Evolutionary conservation across 2,113 vertebrate species (phyloP), one percentile per base, ranked within the genome.

Genomic region (Burhinus oedicnemus): DNA sequence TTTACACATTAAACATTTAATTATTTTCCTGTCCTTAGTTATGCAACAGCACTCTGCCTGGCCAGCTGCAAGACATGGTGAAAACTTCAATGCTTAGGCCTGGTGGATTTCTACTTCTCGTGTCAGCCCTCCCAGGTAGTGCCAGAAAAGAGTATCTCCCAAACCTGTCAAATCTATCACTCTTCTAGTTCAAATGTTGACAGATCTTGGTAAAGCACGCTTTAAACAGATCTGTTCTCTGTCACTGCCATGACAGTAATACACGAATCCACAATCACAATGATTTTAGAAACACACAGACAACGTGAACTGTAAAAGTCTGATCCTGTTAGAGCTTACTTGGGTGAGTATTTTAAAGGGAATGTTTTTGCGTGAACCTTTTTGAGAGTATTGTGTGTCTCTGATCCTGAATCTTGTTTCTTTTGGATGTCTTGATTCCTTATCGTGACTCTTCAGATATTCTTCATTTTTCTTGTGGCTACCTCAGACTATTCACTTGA

Each of bases 161-260:
- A 83, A 80, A 85, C 58, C 84, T 96, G 87, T 92, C 96, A 95
- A 45, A 91, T 94, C 82, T 44, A 93, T 97, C 96, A 94, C 93
- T 97, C 96, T 97, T 95, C 66, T 54, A 12, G 54, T 74, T 95
- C 92, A 91, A 91, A 94, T 45, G 66, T n/a, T 96, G 96, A 96
- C 96, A 94, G 54, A 71, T 57, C 90, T 65, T 62, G 80, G 88
- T 81, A 90, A 95, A 89, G 92, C 20, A 1, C 57, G 21, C 92
- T 89, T 90, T 75, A 84, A 97, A 95, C 69, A 92, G 92, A 92
- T 93, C 86, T 96, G 94, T 94, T 97, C 90, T 96, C 94, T 95
- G 95, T 97, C 95, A 94, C 91, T 94, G 87, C 80, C 72, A 30
- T 94, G 95, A 83, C 92, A 96, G 68, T 83, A 97, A 90, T 55